Evolutionary conservation across 2,113 vertebrate species (phyloP).

Genomic region (Isurus oxyrinchus): DNA sequence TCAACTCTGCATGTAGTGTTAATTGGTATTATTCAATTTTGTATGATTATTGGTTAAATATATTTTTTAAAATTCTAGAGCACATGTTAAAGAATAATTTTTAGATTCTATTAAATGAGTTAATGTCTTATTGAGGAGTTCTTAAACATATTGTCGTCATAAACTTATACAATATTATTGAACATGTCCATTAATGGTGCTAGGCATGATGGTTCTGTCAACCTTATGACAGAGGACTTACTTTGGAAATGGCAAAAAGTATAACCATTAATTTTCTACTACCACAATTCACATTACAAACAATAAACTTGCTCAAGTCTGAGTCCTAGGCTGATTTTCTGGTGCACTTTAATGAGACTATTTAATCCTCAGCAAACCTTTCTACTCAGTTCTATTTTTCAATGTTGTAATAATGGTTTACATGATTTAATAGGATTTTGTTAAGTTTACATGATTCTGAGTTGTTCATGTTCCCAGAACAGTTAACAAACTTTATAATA

Average conservation of each 20-base stretch:
- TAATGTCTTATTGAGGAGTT: background rate
- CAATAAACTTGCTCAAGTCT: background rate
- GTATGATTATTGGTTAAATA: too few species aligned
- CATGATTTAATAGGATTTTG: background rate
- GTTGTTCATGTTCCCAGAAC: too few species aligned
- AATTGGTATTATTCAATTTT: too few species aligned
- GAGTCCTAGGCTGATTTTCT: background rate
- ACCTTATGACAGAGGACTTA: background rate
- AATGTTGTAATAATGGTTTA: constrained; percentile 7
- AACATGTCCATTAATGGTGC: background rate
- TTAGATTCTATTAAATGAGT: background rate
- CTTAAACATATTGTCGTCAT: background rate
- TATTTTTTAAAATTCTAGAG: too few species aligned
- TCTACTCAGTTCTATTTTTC: background rate
- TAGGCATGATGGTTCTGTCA: background rate
- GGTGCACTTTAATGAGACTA: background rate
- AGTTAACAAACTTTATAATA: constrained; percentile 13
- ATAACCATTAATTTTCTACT: background rate
- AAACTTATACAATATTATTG: background rate
- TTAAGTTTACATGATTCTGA: too few species aligned
- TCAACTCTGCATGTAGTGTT: too few species aligned
- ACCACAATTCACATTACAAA: background rate
- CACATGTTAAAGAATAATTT: too few species aligned
- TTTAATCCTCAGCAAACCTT: background rate
- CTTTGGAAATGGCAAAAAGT: background rate